These are phyloP conservation scores for Coccyzus lansbergi DNA, from an alignment of 2,797 vertebrate species.

Conservation along the genomic window DNA sequence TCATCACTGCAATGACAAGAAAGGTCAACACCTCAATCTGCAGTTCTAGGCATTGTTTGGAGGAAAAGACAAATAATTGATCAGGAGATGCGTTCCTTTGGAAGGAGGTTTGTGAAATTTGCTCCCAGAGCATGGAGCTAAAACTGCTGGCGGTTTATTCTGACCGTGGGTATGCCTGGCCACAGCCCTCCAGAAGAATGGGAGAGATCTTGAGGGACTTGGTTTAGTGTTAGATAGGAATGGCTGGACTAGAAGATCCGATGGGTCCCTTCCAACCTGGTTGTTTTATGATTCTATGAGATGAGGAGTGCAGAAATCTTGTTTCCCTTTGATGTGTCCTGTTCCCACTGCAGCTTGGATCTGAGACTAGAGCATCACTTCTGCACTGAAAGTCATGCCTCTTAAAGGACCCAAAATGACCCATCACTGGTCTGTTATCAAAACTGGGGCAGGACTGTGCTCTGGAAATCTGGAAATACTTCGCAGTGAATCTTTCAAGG, in stretches of 20 bases:
- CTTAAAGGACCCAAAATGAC: not conserved
- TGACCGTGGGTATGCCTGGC: not conserved
- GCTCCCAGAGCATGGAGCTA: not conserved
- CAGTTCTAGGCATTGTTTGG: not conserved
- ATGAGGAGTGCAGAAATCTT: not conserved
- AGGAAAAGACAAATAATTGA: not conserved
- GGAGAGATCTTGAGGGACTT: no score
- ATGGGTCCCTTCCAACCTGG: no score
- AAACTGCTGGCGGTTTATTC: not conserved
- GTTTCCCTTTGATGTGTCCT: not conserved
- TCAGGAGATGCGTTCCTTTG: not conserved
- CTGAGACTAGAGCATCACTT: not conserved
- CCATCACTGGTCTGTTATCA: not conserved
- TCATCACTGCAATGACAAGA: slow-evolving; percentile 46
- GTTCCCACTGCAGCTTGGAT: not conserved
- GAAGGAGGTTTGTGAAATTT: not conserved
- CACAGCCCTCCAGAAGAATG: not conserved
- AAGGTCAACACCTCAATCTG: slow-evolving; percentile 10
- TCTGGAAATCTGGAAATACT: not conserved
- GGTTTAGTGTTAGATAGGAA: no score
- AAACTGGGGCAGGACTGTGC: not conserved
- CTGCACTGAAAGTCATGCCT: not conserved
- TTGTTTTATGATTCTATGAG: no score
- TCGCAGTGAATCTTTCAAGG: not conserved
- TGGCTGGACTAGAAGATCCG: no score